These are phyloP conservation scores for Astropecten irregularis DNA, from an alignment of 53 echinoderm and acorn worm species.

Conservation along the genomic window DNA sequence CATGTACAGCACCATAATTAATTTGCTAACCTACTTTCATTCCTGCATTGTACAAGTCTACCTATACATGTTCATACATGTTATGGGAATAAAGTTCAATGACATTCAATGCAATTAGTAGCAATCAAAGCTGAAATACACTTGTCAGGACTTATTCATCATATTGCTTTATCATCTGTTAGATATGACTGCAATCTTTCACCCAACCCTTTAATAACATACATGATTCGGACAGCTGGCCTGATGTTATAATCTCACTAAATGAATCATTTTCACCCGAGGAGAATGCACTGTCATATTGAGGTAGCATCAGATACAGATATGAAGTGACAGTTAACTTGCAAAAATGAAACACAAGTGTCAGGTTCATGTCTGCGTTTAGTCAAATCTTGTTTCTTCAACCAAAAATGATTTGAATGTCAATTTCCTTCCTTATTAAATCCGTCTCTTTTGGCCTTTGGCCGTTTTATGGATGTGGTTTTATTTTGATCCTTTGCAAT, in stretches of 20 bases:
- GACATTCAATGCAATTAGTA: slow-evolving; percentile 13
- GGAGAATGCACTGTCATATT: neutral
- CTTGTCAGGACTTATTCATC: slow-evolving; percentile 2
- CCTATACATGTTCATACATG: too few relatives aligned
- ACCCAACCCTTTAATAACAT: neutral
- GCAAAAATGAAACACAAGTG: too few relatives aligned
- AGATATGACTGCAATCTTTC: neutral
- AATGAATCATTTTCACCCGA: neutral
- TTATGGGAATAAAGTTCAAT: slow-evolving; percentile 29
- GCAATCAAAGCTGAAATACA: slow-evolving; percentile 19
- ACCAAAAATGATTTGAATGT: too few relatives aligned
- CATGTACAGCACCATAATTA: too few relatives aligned
- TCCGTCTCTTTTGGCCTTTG: too few relatives aligned
- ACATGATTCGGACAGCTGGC: neutral
- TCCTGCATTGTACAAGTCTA: too few relatives aligned
- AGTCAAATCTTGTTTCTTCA: too few relatives aligned
- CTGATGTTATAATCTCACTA: neutral
- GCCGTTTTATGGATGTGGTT: too few relatives aligned
- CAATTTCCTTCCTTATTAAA: too few relatives aligned
- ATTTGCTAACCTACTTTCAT: too few relatives aligned
- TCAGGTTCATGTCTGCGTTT: too few relatives aligned
- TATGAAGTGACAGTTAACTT: neutral
- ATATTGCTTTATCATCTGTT: neutral
- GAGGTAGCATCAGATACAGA: neutral
- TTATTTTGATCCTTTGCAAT: too few relatives aligned